These are phyloP conservation scores for Pseudochirops corinnae DNA, from an alignment of 2,797 vertebrate species.

Conservation along the genomic window DNA sequence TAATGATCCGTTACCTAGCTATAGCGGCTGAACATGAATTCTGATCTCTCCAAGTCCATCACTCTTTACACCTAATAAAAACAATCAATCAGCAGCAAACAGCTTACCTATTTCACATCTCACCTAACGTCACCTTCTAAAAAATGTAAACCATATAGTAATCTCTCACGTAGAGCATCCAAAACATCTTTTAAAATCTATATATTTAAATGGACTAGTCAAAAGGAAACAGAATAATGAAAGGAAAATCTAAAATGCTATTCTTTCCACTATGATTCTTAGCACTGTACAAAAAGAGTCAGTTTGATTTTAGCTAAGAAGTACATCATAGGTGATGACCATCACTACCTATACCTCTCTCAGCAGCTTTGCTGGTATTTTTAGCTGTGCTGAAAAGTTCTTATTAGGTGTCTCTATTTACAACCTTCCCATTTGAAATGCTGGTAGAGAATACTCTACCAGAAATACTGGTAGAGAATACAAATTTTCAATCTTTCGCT, in stretches of 20 bases:
- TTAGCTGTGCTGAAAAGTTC: not conserved
- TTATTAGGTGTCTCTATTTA: not conserved
- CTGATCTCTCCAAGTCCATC: too few species aligned
- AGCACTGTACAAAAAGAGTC: slow-evolving; percentile 15
- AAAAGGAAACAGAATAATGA: slow-evolving; percentile 13
- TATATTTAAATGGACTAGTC: slow-evolving; percentile 46
- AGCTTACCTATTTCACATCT: not conserved
- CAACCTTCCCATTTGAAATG: not conserved
- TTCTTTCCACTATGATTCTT: not conserved
- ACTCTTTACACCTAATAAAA: not conserved
- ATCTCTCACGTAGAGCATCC: not conserved
- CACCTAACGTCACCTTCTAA: not conserved
- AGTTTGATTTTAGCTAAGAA: not conserved
- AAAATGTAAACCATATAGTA: not conserved
- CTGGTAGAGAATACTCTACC: not conserved
- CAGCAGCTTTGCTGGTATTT: slow-evolving; percentile 10
- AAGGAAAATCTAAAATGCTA: not conserved
- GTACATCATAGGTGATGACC: not conserved
- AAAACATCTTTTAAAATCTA: slow-evolving; percentile 43
- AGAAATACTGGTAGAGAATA: not conserved
- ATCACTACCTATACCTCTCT: not conserved
- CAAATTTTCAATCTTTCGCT: not conserved
- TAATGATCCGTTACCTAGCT: not conserved
- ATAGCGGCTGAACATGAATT: not conserved
- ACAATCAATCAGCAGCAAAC: not conserved